These are phyloP conservation scores for Corbicula japonica DNA, from an alignment of 2,888 invertebrate species.

Conservation along the genomic window DNA sequence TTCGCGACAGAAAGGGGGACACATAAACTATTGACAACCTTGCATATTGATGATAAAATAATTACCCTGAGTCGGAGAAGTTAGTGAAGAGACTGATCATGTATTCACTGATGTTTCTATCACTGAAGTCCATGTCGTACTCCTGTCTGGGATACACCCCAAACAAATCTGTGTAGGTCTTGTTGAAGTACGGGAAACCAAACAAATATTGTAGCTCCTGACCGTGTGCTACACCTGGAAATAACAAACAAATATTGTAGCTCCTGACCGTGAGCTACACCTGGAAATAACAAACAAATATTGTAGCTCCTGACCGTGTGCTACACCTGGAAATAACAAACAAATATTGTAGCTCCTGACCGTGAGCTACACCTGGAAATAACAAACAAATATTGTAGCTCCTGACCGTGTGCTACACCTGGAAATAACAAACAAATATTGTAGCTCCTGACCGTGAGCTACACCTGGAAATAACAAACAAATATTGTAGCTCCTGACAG, in stretches of 20 bases:
- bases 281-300: constrained; percentile 85
- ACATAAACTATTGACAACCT: too few relatives aligned
- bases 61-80: constrained; percentile 87
- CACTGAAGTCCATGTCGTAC: constrained; percentile 85
- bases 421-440: too few relatives aligned
- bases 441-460: too few relatives aligned
- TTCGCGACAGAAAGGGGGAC: too few relatives aligned
- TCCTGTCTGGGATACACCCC: constrained; percentile 83
- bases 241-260: constrained; percentile 86
- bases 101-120: constrained; percentile 87
- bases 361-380: too few relatives aligned
- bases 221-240: constrained; percentile 86
- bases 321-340: neutral
- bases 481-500: too few relatives aligned
- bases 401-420: too few relatives aligned
- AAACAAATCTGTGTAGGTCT: constrained; percentile 82
- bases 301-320: constrained; percentile 87
- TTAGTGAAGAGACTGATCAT: constrained; percentile 87
- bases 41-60: too few relatives aligned
- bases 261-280: constrained; percentile 87
- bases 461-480: too few relatives aligned
- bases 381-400: too few relatives aligned
- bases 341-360: too few relatives aligned
- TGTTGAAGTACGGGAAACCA: constrained; percentile 87
- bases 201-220: constrained; percentile 88